Evolutionary conservation across 2,888 invertebrate genomes (phyloP).

Genomic region (Xestia c-nigrum): DNA sequence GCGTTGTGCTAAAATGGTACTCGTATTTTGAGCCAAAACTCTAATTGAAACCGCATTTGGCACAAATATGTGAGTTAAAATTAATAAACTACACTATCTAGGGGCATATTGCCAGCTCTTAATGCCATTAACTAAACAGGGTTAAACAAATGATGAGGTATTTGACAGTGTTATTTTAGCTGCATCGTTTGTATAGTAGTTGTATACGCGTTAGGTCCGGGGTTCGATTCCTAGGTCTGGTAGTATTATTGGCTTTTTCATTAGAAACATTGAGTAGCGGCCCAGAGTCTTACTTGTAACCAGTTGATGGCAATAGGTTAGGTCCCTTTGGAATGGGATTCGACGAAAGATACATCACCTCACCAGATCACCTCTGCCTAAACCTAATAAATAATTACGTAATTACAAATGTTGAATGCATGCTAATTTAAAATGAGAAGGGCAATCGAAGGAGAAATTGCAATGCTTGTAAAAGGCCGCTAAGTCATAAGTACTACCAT

Average conservation of each 20-base stretch:
- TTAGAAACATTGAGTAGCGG: neutral
- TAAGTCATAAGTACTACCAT: too few relatives aligned
- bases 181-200: neutral
- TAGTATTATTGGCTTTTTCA: neutral
- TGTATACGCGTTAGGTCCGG: neutral
- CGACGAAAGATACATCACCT: too few relatives aligned
- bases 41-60: conserved; percentile 53
- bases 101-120: conserved; percentile 26
- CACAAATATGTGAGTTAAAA: conserved; percentile 30
- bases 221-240: neutral
- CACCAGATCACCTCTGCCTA: neutral
- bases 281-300: neutral
- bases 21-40: conserved; percentile 22
- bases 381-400: too few relatives aligned
- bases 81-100: conserved; percentile 30
- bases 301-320: neutral
- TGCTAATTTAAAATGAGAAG: too few relatives aligned
- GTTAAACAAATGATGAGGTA: neutral
- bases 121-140: neutral
- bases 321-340: neutral
- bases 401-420: too few relatives aligned
- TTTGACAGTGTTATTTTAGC: neutral
- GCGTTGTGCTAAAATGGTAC: neutral
- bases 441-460: too few relatives aligned
- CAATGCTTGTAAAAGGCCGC: too few relatives aligned